Conservation (phyloP, 2,888 invertebrate genomes). For the Melinaea marsaeus region DNA sequence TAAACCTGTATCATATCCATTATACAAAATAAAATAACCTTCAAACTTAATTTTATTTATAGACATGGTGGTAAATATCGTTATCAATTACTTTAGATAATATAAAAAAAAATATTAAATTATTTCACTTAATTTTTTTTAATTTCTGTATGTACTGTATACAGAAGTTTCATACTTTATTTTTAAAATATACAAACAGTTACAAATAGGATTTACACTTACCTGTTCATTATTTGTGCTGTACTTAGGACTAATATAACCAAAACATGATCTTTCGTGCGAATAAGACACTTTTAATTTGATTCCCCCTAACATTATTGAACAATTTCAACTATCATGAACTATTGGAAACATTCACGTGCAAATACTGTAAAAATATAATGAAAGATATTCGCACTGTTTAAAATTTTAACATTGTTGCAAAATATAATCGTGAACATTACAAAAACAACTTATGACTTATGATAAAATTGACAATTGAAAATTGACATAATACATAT, state of each 20-base stretch:
- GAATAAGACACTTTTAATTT: constrained; percentile 59
- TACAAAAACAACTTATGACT: background rate
- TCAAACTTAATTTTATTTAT: too few species aligned
- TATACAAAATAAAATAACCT: background rate
- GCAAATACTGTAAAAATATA: background rate
- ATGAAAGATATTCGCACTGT: background rate
- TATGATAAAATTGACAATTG: background rate
- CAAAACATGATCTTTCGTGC: constrained; percentile 68
- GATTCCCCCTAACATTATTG: constrained; percentile 61
- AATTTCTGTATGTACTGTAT: too few species aligned
- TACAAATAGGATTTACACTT: constrained; percentile 27
- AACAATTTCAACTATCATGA: constrained; percentile 17
- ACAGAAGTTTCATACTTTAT: too few species aligned
- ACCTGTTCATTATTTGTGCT: constrained; percentile 66
- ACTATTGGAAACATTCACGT: constrained; percentile 7
- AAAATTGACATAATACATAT: background rate
- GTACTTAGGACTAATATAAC: constrained; percentile 69
- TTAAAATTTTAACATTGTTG: background rate
- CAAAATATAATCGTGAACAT: constrained; percentile 6
- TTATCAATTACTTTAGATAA: too few species aligned
- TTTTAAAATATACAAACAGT: background rate
- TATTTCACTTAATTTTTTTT: too few species aligned
- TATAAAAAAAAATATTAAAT: too few species aligned
- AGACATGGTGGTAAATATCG: too few species aligned
- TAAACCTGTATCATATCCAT: background rate